A percentile compares a stretch with the other conserved stretches of the same genome.
Conservation (phyloP, 2,797 vertebrate species). For the Eremophila alpestris region DNA sequence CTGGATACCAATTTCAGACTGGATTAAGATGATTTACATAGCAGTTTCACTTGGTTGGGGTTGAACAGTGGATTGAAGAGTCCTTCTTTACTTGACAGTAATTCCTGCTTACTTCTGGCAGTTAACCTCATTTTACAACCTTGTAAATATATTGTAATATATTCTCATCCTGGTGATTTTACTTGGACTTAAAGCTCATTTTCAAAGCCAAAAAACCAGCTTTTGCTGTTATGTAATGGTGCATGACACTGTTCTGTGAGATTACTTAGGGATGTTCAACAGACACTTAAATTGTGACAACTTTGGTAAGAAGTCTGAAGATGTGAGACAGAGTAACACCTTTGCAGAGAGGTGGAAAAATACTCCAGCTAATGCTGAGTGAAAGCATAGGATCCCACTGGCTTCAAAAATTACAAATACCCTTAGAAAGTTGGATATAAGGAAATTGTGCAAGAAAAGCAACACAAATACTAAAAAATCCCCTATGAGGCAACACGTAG, state of each 20-base stretch:
- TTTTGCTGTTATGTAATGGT: neutral
- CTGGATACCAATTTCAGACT: neutral
- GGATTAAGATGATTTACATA: neutral
- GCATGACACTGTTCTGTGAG: neutral
- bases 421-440: neutral
- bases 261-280: neutral
- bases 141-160: neutral
- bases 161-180: neutral
- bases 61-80: neutral
- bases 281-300: neutral
- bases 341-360: neutral
- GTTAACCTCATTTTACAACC: neutral
- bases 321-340: neutral
- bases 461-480: neutral
- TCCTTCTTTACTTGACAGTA: neutral
- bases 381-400: neutral
- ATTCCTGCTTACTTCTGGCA: neutral
- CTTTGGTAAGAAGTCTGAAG: neutral
- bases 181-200: neutral
- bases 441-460: neutral
- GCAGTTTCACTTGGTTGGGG: neutral
- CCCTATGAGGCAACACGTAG: accelerated
- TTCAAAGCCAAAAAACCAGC: neutral
- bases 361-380: neutral
- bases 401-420: neutral